Base-by-base conservation (phyloP, 2,797 vertebrate genomes). In the Phataginus tetradactyla region DNA sequence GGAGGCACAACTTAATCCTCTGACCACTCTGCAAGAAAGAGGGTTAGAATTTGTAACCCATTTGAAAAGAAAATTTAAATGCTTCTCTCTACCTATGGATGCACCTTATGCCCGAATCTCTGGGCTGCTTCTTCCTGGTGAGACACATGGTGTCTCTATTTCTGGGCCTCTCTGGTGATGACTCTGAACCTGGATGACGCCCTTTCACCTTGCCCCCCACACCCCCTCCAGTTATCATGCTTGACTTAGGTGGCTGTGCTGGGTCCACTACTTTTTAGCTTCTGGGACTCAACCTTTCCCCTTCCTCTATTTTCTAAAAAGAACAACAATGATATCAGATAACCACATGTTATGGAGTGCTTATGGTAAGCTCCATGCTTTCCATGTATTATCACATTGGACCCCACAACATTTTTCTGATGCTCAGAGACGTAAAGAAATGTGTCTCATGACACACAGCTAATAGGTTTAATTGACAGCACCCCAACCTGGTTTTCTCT, bases 151-250 rank as follows among this genome's bases (percentile, higher is more conserved):
- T 29, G 14, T n/a, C 5, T 14, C 79, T 64, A 1, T 63, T 23
- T 78, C 71, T 53, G 4, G 39, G 8, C n/a, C 75, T 77, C 18
- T 37, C 61, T 34, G n/a, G 25, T 32, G 34, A 69, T 20, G 51
- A 80, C 0, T 1, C 4, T 59, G 12, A 39, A 57, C 14, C 17
- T 39, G 4, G 11, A 59, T 9, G 13, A 1, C 0, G 6, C 8
- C 39, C 53, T 27, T 53, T 12, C 4, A 3, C 29, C 18, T 71
- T 39, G 14, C 42, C 59, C 55, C 49, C 39, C 39, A 39, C 5
- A 23, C 51, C 37, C 32, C 77, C 34, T 78, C 53, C 29, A 69
- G 2, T 59, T 32, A 9, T 4, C 20, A 2, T 7, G 34, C 53
- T 61, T 20, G 39, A n/a, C 53, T 66, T 29, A 12, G 21, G 4